These are phyloP conservation scores for Graphium colonna DNA, from an alignment of 2,888 invertebrate species.

Conservation along the genomic window DNA sequence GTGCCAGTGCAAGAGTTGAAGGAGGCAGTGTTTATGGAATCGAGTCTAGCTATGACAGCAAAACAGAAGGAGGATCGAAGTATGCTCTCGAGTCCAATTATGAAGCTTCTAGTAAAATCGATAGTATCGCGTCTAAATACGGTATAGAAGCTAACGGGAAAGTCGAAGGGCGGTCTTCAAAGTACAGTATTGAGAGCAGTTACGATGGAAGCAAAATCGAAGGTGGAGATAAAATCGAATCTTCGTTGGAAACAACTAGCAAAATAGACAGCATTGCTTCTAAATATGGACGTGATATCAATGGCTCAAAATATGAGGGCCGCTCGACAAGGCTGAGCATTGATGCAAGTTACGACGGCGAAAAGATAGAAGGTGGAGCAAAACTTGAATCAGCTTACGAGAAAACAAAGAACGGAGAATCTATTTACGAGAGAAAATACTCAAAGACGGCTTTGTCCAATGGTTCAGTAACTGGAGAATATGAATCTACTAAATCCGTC, in stretches of 20 bases:
- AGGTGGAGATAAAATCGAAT: constrained; percentile 21
- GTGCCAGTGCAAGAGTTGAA: constrained; percentile 38
- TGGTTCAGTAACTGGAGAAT: constrained; percentile 52
- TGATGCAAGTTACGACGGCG: constrained; percentile 51
- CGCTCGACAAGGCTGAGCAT: constrained; percentile 44
- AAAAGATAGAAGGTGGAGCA: constrained; percentile 37
- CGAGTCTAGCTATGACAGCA: constrained; percentile 42
- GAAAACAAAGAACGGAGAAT: constrained; percentile 41
- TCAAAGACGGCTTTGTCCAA: constrained; percentile 57
- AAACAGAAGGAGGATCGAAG: constrained; percentile 38
- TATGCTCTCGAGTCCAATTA: constrained; percentile 36
- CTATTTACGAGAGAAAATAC: constrained; percentile 52
- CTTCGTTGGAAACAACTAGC: constrained; percentile 38
- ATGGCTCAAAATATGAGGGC: constrained; percentile 44
- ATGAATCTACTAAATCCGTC: constrained; percentile 42
- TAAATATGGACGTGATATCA: constrained; percentile 48
- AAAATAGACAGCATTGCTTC: constrained; percentile 51
- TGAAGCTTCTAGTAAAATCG: constrained; percentile 49
- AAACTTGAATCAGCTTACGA: constrained; percentile 33
- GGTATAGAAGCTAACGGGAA: constrained; percentile 50
- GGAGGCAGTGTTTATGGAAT: constrained; percentile 43
- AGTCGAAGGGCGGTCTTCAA: constrained; percentile 31
- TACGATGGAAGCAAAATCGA: constrained; percentile 29
- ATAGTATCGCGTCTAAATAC: constrained; percentile 57
- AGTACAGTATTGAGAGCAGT: constrained; percentile 32